Percentiles rank a stretch among this genome's conserved stretches.
These are phyloP conservation scores for Tortrix viridana DNA, from an alignment of 2,888 invertebrate species.

Conservation along the genomic window DNA sequence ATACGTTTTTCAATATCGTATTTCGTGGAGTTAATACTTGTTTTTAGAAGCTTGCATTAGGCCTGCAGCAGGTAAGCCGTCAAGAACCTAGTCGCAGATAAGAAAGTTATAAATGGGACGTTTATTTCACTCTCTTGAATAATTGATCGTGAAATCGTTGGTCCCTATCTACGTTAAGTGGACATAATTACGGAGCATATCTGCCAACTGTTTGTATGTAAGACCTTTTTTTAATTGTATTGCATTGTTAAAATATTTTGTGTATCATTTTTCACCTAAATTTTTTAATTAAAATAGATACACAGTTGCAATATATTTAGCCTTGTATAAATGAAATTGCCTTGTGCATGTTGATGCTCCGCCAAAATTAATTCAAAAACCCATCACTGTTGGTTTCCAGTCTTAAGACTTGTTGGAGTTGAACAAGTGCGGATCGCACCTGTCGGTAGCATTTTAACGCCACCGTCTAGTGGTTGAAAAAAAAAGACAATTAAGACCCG, in stretches of 20 bases:
- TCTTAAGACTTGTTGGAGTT: neutral
- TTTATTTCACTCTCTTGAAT: constrained; percentile 53
- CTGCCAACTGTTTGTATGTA: constrained; percentile 7
- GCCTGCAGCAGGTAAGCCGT: constrained; percentile 49
- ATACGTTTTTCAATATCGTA: neutral
- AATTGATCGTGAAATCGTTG: constrained; percentile 43
- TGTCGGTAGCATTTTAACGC: constrained; percentile 14
- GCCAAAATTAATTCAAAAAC: neutral
- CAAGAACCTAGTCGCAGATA: constrained; percentile 49
- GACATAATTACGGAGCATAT: constrained; percentile 33
- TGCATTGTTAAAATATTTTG: too few relatives aligned
- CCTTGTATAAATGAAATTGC: too few relatives aligned
- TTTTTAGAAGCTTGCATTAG: constrained; percentile 42
- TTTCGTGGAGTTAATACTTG: neutral
- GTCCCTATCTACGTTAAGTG: constrained; percentile 32
- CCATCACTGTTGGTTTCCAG: neutral
- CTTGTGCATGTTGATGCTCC: neutral
- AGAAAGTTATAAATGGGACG: constrained; percentile 57
- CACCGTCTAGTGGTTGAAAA: constrained; percentile 1
- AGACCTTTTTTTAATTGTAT: too few relatives aligned
- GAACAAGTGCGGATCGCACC: constrained; percentile 17
- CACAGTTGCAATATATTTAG: too few relatives aligned
- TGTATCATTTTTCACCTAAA: too few relatives aligned
- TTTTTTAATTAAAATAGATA: too few relatives aligned
- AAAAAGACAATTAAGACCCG: constrained; percentile 22